A percentile compares a stretch with the other conserved stretches of the same genome.
Evolutionary conservation across 2,113 vertebrate genomes (phyloP).

Genomic region (Equus quagga): DNA sequence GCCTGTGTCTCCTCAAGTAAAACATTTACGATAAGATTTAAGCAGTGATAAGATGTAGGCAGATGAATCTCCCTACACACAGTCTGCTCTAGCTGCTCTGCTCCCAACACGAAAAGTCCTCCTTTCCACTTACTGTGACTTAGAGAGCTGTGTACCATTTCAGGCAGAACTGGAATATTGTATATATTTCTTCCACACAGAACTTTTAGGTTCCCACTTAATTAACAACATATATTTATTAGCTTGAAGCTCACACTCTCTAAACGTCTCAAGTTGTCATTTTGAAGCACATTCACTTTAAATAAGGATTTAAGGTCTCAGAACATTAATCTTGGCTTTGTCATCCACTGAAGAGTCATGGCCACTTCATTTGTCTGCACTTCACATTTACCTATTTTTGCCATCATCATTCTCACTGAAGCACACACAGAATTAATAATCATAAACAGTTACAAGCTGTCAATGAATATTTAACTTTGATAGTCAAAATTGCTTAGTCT

Average conservation of each 20-base stretch:
- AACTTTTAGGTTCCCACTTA: background rate
- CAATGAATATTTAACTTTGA: background rate
- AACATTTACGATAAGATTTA: constrained; percentile 39
- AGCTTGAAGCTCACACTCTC: background rate
- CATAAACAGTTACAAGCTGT: background rate
- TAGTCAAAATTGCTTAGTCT: background rate
- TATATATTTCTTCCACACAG: background rate
- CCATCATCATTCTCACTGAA: background rate
- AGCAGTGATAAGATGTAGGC: background rate
- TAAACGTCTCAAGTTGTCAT: background rate
- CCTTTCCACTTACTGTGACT: background rate
- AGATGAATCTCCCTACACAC: background rate
- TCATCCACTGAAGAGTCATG: background rate
- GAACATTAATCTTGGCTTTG: background rate
- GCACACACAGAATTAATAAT: background rate
- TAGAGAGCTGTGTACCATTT: background rate
- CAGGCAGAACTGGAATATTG: background rate
- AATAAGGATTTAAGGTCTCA: background rate
- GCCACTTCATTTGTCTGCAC: background rate
- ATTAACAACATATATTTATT: background rate
- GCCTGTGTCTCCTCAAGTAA: background rate
- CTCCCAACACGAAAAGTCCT: background rate
- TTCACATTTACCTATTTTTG: background rate
- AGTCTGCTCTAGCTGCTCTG: background rate
- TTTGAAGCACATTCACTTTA: background rate